Percentiles rank a stretch among this genome's conserved stretches.
Conservation (phyloP, 1,140 invertebrate genomes). For the Zophobas morio region DNA sequence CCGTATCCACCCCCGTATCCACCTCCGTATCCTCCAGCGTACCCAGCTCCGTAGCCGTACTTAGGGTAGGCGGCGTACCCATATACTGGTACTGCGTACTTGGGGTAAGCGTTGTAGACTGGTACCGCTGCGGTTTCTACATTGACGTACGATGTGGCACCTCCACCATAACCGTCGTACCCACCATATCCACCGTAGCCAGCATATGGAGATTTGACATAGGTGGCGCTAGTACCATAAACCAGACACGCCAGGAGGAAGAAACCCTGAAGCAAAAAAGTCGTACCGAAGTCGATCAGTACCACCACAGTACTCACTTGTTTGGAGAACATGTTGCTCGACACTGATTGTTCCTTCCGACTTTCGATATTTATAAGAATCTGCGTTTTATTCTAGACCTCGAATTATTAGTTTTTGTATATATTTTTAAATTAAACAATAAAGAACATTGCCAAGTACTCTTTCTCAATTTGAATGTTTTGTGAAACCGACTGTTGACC, state of each 20-base stretch:
- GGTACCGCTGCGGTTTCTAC: constrained; percentile 1
- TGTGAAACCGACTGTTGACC: constrained; percentile 35
- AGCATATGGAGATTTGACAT: not conserved
- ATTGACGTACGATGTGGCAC: constrained; percentile 9
- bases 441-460: constrained; percentile 35
- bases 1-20: too few relatives aligned
- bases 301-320: constrained; percentile 6
- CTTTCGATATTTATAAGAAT: constrained; percentile 14
- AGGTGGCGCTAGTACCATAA: not conserved
- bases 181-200: not conserved
- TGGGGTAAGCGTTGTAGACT: not conserved
- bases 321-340: not conserved
- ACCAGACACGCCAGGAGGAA: not conserved
- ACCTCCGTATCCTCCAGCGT: too few relatives aligned
- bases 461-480: constrained; percentile 36
- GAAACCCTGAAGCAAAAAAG: not conserved
- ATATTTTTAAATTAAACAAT: constrained; percentile 17
- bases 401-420: constrained; percentile 29
- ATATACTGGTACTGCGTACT: not conserved
- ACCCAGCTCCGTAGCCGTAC: not conserved
- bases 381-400: not conserved
- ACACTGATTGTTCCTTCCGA: constrained; percentile 2
- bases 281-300: not conserved
- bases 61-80: constrained; percentile 4
- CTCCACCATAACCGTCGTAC: not conserved